phyloP scores from a whole-genome alignment of 2,113 vertebrate genomes.

The Plecturocebus donacophilus region DNA sequence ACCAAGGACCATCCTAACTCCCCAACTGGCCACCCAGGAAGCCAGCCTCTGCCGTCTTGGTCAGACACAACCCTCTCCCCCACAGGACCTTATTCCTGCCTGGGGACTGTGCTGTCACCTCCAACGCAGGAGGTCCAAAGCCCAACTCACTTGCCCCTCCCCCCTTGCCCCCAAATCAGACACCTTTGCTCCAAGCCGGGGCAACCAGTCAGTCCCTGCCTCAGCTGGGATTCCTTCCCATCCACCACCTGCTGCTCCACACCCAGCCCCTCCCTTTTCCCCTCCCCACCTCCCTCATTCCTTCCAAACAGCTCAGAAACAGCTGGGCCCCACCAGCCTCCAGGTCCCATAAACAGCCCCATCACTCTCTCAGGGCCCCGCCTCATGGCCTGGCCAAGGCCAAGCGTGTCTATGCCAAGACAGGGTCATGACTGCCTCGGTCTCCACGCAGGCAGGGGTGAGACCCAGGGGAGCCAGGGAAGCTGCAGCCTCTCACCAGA shows the following conservation, averaged over 20 bases:
- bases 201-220: not conserved
- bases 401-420: not conserved
- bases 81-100: not conserved
- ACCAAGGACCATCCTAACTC: not conserved
- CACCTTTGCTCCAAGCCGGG: no score
- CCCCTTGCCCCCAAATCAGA: not conserved
- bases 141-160: not conserved
- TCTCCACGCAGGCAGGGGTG: not conserved
- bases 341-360: not conserved
- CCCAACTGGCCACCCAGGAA: not conserved
- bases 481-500: accelerated
- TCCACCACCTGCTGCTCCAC: accelerated
- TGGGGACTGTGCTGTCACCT: not conserved
- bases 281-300: no score
- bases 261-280: not conserved
- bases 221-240: not conserved
- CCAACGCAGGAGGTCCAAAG: not conserved
- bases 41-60: accelerated
- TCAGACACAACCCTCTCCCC: not conserved
- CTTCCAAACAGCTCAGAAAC: not conserved
- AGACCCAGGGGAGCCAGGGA: not conserved
- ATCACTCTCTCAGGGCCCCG: accelerated
- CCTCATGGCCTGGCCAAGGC: not conserved
- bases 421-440: not conserved
- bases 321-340: not conserved